phyloP scores from a whole-genome alignment of 2,888 invertebrate species.

The Cheilosia vulpina region DNA sequence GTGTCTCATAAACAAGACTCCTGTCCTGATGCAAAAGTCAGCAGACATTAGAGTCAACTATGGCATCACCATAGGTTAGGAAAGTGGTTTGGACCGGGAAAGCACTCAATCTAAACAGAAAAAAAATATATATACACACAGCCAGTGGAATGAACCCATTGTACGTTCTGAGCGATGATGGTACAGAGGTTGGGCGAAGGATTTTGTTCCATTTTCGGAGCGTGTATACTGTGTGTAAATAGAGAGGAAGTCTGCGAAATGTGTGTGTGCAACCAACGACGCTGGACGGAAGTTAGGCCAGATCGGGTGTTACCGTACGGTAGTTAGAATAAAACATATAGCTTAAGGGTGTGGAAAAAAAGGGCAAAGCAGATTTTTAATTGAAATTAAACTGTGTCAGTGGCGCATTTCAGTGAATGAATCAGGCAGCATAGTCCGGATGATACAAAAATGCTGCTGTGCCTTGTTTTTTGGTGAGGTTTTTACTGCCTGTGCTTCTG shows the following conservation, averaged over 20 bases:
- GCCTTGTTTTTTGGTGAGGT: slow-evolving; percentile 24
- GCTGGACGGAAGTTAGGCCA: slow-evolving; percentile 53
- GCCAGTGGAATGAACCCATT: slow-evolving; percentile 57
- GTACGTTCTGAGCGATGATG: slow-evolving; percentile 38
- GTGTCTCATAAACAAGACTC: slow-evolving; percentile 68
- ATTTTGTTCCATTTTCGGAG: slow-evolving; percentile 64
- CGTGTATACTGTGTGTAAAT: slow-evolving; percentile 29
- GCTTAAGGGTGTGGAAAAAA: slow-evolving; percentile 38
- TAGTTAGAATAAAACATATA: slow-evolving; percentile 39
- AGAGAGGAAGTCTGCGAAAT: slow-evolving; percentile 41
- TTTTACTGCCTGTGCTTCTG: slow-evolving; percentile 1
- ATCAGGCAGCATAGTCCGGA: slow-evolving; percentile 44
- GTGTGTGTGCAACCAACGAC: slow-evolving; percentile 34
- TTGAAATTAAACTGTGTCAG: slow-evolving; percentile 74
- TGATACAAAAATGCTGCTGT: slow-evolving; percentile 60
- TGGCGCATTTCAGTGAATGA: slow-evolving; percentile 69
- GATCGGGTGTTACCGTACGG: slow-evolving; percentile 39
- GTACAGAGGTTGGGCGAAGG: slow-evolving; percentile 41
- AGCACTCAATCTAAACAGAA: slow-evolving; percentile 34
- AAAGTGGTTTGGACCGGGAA: slow-evolving; percentile 60
- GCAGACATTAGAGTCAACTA: slow-evolving; percentile 74
- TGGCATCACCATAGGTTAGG: slow-evolving; percentile 67
- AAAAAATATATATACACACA: slow-evolving; percentile 24
- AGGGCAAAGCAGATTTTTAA: slow-evolving; percentile 46
- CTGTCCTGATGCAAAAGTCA: slow-evolving; percentile 71